Conservation (phyloP, 2,888 invertebrate genomes). For the Eupithecia insigniata region DNA sequence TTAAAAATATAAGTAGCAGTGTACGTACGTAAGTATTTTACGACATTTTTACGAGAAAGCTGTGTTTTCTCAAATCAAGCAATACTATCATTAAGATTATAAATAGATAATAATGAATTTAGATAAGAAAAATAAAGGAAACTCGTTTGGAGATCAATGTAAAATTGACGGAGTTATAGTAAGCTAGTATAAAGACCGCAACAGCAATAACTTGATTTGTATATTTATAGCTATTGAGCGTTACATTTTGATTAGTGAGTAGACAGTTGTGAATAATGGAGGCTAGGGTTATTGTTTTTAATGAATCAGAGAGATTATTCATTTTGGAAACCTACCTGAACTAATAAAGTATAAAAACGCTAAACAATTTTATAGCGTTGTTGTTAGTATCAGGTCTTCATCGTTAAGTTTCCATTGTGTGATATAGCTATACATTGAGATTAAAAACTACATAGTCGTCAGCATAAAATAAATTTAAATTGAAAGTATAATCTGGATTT, state of each 20-base stretch:
- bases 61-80: conserved; percentile 80
- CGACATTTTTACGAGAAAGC: conserved; percentile 70
- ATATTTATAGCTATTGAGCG: conserved; percentile 82
- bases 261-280: conserved; percentile 77
- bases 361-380: conserved; percentile 49
- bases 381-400: conserved; percentile 52
- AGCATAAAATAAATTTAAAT: conserved; percentile 73
- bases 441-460: conserved; percentile 74
- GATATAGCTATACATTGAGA: conserved; percentile 75
- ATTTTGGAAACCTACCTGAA: conserved; percentile 58
- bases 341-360: conserved; percentile 45
- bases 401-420: conserved; percentile 78
- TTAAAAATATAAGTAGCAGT: conserved; percentile 48
- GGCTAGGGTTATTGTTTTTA: conserved; percentile 79
- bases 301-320: conserved; percentile 69
- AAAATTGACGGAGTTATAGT: conserved; percentile 70
- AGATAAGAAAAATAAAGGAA: conserved; percentile 72
- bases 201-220: conserved; percentile 84
- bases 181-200: conserved; percentile 63
- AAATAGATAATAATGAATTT: conserved; percentile 71
- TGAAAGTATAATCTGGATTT: conserved; percentile 33
- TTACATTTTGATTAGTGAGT: conserved; percentile 81
- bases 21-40: conserved; percentile 65
- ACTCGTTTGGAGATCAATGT: conserved; percentile 81
- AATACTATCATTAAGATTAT: conserved; percentile 77